A percentile compares a stretch with the other conserved stretches of the same genome.
Evolutionary conservation across 2,888 invertebrate species (phyloP).

Genomic region (Drosophila cognata): DNA sequence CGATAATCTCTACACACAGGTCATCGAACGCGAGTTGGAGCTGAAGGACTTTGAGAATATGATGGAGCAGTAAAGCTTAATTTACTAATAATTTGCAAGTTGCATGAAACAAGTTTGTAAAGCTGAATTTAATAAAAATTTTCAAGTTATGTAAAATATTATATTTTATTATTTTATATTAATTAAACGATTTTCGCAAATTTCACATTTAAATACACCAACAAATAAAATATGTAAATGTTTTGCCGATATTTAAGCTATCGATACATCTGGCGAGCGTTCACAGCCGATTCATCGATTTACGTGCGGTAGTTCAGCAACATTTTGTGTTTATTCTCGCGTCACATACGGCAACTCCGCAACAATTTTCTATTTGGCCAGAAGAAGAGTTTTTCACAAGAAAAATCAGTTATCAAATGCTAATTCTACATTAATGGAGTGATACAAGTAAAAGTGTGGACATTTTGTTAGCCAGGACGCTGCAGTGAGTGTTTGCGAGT

Average conservation of each 20-base stretch:
- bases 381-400: conserved; percentile 56
- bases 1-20: conserved; percentile 92
- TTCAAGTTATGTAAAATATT: too few relatives aligned
- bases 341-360: conserved; percentile 67
- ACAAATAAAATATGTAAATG: not conserved
- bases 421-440: conserved; percentile 58
- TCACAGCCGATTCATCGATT: conserved; percentile 48
- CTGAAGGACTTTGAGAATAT: conserved; percentile 83
- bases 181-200: not conserved
- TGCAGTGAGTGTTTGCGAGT: conserved; percentile 50
- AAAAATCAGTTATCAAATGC: conserved; percentile 25
- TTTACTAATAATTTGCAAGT: not conserved
- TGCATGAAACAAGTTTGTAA: not conserved
- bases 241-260: conserved; percentile 5
- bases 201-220: not conserved
- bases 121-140: not conserved
- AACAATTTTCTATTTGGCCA: conserved; percentile 62
- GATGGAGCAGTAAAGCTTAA: conserved; percentile 61
- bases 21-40: conserved; percentile 92
- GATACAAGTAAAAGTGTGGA: conserved; percentile 26
- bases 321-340: conserved; percentile 67
- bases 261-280: conserved; percentile 16
- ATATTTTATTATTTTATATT: not conserved
- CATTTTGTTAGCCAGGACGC: conserved; percentile 30
- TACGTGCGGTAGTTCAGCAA: conserved; percentile 48